Base-by-base conservation (phyloP, 2,113 vertebrate species). In the Aegotheles bennettii region DNA sequence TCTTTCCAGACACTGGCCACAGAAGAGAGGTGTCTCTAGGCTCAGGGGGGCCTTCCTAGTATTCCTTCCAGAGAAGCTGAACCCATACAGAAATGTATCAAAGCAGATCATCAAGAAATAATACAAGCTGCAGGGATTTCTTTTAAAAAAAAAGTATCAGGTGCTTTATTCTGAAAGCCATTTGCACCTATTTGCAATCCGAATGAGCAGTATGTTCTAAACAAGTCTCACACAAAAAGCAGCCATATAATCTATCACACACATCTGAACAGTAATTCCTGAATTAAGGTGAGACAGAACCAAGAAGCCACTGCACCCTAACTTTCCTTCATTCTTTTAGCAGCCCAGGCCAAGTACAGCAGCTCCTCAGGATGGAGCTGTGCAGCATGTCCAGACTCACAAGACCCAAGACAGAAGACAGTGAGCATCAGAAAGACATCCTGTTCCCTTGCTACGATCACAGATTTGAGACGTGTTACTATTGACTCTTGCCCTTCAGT, bases 311-410 rank as follows among this genome's bases (percentile, higher is more conserved):
- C 42, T 73, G 36, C 16, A 73, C 6, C 6, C 14, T 42, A 53
- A 16, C 23, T 54, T 77, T 45, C 33, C 43, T 43, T 70, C 43
- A 45, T 28, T 86, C 45, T 56, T 86, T 38, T 25, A 84, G 43
- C 7, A 20, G 25, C 10, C n/a, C 2, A 0, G 14, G 21, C 54
- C 50, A 89, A 77, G 42, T 21, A 31, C n/a, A 80, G 74, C 14
- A 83, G 53, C 45, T 65, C 13, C n/a, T 61, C 29, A 43, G 35
- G 21, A 70, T 42, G 77, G 18, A 81, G 28, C 11, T 77, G 28
- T 51, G 48, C 40, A 53, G 14, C 4, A 2, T 8, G 10, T 56
- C 45, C 76, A 61, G 28, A 29, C 28, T 54, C 2, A 0, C 0
- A 60, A 60, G 53, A 51, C 17, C 10, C 45, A 65, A 26, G 73